Conservation (phyloP, 2,797 vertebrate species). For the Trematomus bernacchii region DNA sequence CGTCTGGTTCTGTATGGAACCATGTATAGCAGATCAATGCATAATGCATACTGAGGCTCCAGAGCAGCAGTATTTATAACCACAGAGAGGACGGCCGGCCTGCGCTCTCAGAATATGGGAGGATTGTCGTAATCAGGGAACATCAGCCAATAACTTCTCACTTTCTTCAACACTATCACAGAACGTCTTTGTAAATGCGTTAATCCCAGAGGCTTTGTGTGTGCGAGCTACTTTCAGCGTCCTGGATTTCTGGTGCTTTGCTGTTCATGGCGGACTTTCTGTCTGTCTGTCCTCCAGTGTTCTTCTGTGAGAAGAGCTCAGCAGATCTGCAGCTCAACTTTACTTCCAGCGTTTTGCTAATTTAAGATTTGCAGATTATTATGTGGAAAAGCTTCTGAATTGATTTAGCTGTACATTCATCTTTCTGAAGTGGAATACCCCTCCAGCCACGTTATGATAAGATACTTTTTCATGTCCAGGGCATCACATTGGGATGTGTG, state of each 20-base stretch:
- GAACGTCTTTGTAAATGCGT: conserved; percentile 27
- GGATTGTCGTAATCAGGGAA: neutral
- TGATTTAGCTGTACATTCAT: neutral
- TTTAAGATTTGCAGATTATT: neutral
- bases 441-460: neutral
- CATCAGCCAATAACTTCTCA: conserved; percentile 1
- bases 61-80: conserved; percentile 26
- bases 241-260: neutral
- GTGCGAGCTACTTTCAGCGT: conserved; percentile 10
- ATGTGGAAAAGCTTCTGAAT: too few species aligned
- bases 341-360: neutral
- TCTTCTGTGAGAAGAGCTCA: conserved; percentile 1
- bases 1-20: conserved; percentile 8
- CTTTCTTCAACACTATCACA: conserved; percentile 26
- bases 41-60: conserved; percentile 41
- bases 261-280: conserved; percentile 46
- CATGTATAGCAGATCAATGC: conserved; percentile 40
- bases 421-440: neutral
- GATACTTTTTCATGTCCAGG: neutral
- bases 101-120: conserved; percentile 1
- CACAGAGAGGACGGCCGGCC: conserved; percentile 5
- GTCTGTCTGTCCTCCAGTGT: conserved; percentile 3
- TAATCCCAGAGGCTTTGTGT: conserved; percentile 31
- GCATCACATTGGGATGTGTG: neutral
- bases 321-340: conserved; percentile 16